These are phyloP conservation scores for Columbina picui DNA, from an alignment of 2,113 vertebrate species.

Conservation along the genomic window DNA sequence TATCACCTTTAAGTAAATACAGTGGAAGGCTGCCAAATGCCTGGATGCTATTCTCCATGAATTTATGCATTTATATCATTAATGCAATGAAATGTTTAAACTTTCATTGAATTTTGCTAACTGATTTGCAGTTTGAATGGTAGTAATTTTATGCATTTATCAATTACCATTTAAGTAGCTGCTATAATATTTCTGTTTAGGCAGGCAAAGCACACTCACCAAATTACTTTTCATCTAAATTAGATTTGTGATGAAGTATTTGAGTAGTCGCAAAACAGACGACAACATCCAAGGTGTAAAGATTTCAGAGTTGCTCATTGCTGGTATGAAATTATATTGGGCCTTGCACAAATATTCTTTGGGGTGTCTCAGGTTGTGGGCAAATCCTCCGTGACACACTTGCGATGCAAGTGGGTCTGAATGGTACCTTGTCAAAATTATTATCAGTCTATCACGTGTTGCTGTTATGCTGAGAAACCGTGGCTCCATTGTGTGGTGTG, in stretches of 20 bases:
- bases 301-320: background rate
- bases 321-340: background rate
- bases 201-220: slow-evolving; percentile 38
- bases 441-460: background rate
- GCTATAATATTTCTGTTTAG: slow-evolving; percentile 60
- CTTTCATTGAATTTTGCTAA: slow-evolving; percentile 55
- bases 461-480: background rate
- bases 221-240: slow-evolving; percentile 46
- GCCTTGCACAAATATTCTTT: background rate
- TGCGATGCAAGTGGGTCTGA: background rate
- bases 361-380: background rate
- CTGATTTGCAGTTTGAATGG: slow-evolving; percentile 61
- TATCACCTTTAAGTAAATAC: slow-evolving; percentile 75
- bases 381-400: background rate
- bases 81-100: slow-evolving; percentile 54
- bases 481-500: background rate
- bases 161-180: slow-evolving; percentile 60
- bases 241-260: slow-evolving; percentile 23
- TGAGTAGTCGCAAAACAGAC: background rate
- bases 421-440: background rate
- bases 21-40: slow-evolving; percentile 53
- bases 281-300: background rate
- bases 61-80: slow-evolving; percentile 60
- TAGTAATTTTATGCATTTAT: slow-evolving; percentile 56
- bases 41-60: slow-evolving; percentile 24